phyloP scores from a whole-genome alignment of 2,797 vertebrate species.

The Pempheris klunzingeri region DNA sequence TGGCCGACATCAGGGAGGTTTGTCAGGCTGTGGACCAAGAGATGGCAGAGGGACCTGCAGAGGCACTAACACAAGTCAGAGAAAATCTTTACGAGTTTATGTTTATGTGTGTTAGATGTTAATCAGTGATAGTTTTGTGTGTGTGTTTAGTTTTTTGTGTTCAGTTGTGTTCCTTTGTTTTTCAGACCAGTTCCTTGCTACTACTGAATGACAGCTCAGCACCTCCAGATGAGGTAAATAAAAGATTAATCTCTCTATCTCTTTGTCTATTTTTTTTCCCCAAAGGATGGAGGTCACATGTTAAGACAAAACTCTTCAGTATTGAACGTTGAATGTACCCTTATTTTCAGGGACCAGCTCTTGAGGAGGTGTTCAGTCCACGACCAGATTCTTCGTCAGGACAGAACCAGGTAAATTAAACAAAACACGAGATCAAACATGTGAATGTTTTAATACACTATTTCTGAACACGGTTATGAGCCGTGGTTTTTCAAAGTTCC shows the following conservation, averaged over 20 bases:
- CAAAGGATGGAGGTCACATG: not conserved
- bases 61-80: conserved; percentile 52
- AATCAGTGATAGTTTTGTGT: rapidly evolving
- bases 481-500: not conserved
- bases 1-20: conserved; percentile 72
- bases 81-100: not conserved
- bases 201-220: conserved; percentile 48
- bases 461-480: not conserved
- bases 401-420: conserved; percentile 49
- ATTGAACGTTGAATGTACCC: not conserved
- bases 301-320: not conserved
- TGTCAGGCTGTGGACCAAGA: conserved; percentile 50
- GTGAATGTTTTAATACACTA: not conserved
- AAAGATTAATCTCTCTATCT: not conserved
- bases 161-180: not conserved
- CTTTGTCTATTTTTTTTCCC: not conserved
- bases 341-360: conserved; percentile 43
- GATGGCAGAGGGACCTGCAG: conserved; percentile 14
- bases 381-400: conserved; percentile 9
- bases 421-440: not conserved
- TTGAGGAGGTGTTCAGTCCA: conserved; percentile 55
- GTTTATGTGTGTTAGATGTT: not conserved
- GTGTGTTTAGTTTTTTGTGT: not conserved
- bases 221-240: conserved; percentile 48
- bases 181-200: conserved; percentile 59